Evolutionary conservation across 2,888 invertebrate genomes (phyloP).

Genomic region (Rhorus exstirpatorius): DNA sequence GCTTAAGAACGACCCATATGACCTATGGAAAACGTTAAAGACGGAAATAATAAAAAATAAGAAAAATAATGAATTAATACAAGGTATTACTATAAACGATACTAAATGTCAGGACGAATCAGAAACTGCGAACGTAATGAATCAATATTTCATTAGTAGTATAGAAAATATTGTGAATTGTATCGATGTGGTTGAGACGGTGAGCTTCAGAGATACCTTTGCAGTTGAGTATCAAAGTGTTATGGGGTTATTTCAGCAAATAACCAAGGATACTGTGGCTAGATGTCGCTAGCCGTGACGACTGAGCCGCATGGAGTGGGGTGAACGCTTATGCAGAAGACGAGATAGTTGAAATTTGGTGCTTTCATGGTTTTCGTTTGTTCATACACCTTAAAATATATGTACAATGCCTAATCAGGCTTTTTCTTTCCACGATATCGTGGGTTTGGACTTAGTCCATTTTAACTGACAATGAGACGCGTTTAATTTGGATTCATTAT

Average conservation of each 20-base stretch:
- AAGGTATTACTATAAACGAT: background rate
- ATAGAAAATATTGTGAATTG: slow-evolving; percentile 3
- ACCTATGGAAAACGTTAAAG: slow-evolving; percentile 32
- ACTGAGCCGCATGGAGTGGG: too few species aligned
- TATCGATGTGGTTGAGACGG: background rate
- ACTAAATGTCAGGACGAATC: background rate
- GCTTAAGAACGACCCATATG: slow-evolving; percentile 6
- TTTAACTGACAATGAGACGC: too few species aligned
- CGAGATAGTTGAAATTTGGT: too few species aligned
- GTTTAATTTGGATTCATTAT: too few species aligned
- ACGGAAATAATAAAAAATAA: slow-evolving; percentile 8
- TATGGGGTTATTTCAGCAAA: slow-evolving; percentile 6
- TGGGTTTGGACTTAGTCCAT: too few species aligned
- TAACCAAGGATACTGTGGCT: background rate
- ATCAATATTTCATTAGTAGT: slow-evolving; percentile 21
- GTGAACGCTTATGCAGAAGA: too few species aligned
- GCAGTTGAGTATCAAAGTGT: background rate
- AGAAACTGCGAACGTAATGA: slow-evolving; percentile 7
- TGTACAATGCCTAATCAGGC: too few species aligned
- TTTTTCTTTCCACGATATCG: too few species aligned
- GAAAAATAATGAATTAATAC: background rate
- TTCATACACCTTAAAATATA: too few species aligned
- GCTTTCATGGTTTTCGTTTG: too few species aligned
- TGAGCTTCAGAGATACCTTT: background rate
- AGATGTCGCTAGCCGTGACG: too few species aligned